phyloP scores from a whole-genome alignment of 1,140 invertebrate species.

The Heterodera carotae region DNA sequence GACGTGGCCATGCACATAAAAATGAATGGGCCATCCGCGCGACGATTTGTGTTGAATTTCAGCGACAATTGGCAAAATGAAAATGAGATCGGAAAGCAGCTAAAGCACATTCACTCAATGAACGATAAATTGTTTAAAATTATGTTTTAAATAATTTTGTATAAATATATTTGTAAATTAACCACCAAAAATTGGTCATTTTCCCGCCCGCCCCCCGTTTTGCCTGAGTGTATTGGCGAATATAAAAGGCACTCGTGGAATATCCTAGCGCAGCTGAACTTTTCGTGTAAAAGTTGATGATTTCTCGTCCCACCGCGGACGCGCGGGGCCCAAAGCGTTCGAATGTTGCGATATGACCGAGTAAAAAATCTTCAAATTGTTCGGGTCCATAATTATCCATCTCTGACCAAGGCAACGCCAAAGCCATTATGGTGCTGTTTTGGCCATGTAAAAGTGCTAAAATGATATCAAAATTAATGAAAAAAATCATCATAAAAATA shows the following conservation, averaged over 20 bases:
- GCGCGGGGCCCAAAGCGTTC: conserved; percentile 22
- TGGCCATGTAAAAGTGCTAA: conserved; percentile 30
- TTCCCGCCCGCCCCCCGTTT: no score
- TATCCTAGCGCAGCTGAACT: background rate
- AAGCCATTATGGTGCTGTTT: conserved; percentile 39
- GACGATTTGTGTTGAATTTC: conserved; percentile 17
- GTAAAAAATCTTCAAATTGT: conserved; percentile 23
- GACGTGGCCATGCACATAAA: conserved; percentile 30
- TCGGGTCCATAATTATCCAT: background rate
- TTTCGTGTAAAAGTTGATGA: conserved; percentile 41
- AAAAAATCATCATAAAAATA: conserved; percentile 18
- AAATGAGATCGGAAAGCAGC: conserved; percentile 33
- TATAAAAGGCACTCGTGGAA: conserved; percentile 34
- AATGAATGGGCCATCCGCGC: conserved; percentile 27
- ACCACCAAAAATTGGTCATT: no score
- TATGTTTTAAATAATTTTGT: conserved; percentile 8
- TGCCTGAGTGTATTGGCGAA: conserved; percentile 44
- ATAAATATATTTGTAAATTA: no score
- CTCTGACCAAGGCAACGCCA: conserved; percentile 20
- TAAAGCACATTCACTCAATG: background rate
- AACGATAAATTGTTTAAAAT: background rate
- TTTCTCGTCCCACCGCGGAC: conserved; percentile 25
- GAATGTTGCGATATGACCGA: background rate
- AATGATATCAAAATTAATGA: background rate
- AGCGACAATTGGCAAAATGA: conserved; percentile 34